A percentile compares a stretch with the other conserved stretches of the same genome.
These are phyloP conservation scores for Holothuria leucospilota DNA, from an alignment of 53 echinoderm and acorn worm genomes.

Conservation along the genomic window DNA sequence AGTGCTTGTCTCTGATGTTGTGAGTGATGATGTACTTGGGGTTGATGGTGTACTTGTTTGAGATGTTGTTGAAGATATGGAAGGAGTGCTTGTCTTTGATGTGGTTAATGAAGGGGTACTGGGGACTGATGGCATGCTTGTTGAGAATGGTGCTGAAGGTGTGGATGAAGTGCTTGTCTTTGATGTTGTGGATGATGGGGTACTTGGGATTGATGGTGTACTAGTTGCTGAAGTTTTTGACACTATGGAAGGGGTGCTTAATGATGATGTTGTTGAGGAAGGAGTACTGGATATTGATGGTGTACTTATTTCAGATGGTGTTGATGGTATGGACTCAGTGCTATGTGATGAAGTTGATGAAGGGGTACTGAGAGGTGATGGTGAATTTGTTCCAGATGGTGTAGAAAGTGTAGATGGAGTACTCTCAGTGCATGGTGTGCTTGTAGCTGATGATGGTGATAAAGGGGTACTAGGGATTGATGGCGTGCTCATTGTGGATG, in stretches of 20 bases:
- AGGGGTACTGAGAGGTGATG: not conserved
- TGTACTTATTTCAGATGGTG: too few relatives aligned
- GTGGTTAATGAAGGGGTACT: slow-evolving; percentile 20
- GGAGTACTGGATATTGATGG: too few relatives aligned
- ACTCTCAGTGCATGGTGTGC: not conserved
- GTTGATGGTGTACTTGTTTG: too few relatives aligned
- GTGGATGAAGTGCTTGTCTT: not conserved
- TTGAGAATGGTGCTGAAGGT: not conserved
- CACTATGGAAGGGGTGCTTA: too few relatives aligned
- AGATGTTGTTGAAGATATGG: not conserved
- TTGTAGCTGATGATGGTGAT: not conserved
- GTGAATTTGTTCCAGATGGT: not conserved
- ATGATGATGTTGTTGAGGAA: too few relatives aligned
- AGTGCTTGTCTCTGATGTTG: too few relatives aligned
- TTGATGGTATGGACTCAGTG: too few relatives aligned
- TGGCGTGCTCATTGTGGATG: not conserved
- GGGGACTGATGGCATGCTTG: slow-evolving; percentile 39
- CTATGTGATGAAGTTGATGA: too few relatives aligned
- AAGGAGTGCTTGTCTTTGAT: too few relatives aligned
- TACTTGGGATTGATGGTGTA: too few relatives aligned
- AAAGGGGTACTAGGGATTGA: not conserved
- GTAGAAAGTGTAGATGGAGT: not conserved
- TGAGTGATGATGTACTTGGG: not conserved
- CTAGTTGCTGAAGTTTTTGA: too few relatives aligned
- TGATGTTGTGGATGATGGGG: not conserved